These are phyloP conservation scores for Synergus itoensis DNA, from an alignment of 2,888 invertebrate species.

Conservation along the genomic window DNA sequence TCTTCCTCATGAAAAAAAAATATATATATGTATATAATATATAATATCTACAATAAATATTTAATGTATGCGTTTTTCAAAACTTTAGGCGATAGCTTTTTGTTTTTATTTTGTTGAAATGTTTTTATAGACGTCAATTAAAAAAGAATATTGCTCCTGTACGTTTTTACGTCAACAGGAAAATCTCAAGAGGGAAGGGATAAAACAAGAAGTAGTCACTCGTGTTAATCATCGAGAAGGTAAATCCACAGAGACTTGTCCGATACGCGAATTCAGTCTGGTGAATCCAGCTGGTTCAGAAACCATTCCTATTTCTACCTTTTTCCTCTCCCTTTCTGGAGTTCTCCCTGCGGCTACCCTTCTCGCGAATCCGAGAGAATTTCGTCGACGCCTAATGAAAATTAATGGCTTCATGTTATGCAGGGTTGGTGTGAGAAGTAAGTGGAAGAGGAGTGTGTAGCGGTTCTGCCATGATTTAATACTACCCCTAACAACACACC, in stretches of 20 bases:
- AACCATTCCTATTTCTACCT: background rate
- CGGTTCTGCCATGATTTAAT: background rate
- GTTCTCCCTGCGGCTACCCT: background rate
- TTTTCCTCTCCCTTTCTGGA: background rate
- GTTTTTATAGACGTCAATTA: background rate
- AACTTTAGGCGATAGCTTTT: too few species aligned
- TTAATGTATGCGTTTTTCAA: too few species aligned
- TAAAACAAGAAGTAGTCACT: background rate
- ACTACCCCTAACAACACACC: background rate
- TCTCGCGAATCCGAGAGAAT: background rate
- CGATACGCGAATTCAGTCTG: background rate
- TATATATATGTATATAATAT: too few species aligned
- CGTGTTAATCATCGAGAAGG: constrained; percentile 2
- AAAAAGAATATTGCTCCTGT: background rate
- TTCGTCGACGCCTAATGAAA: constrained; percentile 2
- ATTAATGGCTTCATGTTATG: constrained; percentile 12
- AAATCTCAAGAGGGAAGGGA: background rate
- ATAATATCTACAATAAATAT: too few species aligned
- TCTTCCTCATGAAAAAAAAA: too few species aligned
- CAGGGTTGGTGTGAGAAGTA: background rate
- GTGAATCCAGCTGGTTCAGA: background rate
- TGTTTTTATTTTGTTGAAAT: too few species aligned
- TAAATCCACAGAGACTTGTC: background rate
- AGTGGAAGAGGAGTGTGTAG: background rate
- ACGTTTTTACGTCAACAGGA: background rate